These are phyloP conservation scores for Epizoanthus illoricatus DNA, from an alignment of 92 coral and sea anemone genomes.

Conservation along the genomic window DNA sequence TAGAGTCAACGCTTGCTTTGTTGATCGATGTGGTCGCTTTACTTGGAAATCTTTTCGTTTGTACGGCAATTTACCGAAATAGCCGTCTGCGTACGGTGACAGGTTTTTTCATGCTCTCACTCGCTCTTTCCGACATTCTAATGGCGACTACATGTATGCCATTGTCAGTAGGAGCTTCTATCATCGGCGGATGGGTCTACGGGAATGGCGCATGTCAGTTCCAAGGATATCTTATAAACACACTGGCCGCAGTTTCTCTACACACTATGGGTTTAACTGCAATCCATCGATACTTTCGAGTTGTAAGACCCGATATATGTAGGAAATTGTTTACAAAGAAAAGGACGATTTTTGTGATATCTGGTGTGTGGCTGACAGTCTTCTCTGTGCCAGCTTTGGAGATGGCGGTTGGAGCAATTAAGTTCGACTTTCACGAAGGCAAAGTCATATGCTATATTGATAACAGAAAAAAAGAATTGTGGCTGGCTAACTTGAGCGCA, in stretches of 20 bases:
- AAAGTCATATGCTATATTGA: slow-evolving; percentile 17
- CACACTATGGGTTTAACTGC: slow-evolving; percentile 39
- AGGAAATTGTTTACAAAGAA: slow-evolving; percentile 31
- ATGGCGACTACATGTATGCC: slow-evolving; percentile 41
- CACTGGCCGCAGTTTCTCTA: slow-evolving; percentile 26
- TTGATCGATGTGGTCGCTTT: slow-evolving; percentile 14
- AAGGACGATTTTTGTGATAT: slow-evolving; percentile 18
- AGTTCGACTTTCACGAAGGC: slow-evolving; percentile 29
- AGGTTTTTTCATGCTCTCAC: slow-evolving; percentile 33
- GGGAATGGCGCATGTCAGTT: slow-evolving; percentile 17
- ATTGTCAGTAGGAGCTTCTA: slow-evolving; percentile 11
- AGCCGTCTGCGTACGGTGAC: slow-evolving; percentile 27
- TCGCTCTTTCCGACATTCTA: slow-evolving; percentile 29
- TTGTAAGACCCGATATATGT: slow-evolving; percentile 23
- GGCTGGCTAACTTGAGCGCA: slow-evolving; percentile 27
- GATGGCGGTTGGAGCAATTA: slow-evolving; percentile 13
- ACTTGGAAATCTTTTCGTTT: slow-evolving; percentile 24
- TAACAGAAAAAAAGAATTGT: neutral
- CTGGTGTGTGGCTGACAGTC: slow-evolving; percentile 9
- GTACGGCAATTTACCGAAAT: slow-evolving; percentile 33
- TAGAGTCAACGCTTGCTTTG: slow-evolving; percentile 4
- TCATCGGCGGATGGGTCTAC: slow-evolving; percentile 21
- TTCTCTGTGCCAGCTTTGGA: slow-evolving; percentile 20
- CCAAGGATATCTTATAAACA: slow-evolving; percentile 29
- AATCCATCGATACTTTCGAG: slow-evolving; percentile 35